Evolutionary conservation across 2,888 invertebrate species (phyloP).

Genomic region (Pterostichus niger): DNA sequence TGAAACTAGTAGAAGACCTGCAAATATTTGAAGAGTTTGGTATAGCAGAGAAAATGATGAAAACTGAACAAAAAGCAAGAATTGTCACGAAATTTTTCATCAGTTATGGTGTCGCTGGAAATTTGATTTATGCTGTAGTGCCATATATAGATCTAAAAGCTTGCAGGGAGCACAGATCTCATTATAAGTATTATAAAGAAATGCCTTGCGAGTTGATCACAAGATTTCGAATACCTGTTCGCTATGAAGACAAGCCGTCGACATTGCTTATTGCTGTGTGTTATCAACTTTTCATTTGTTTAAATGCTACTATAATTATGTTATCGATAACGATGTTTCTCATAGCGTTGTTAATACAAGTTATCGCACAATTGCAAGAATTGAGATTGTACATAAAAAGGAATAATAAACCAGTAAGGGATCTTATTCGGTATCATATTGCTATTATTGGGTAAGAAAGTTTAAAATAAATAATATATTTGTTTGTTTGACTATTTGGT

Average conservation of each 20-base stretch:
- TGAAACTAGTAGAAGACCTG: neutral
- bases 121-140: neutral
- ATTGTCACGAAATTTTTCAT: slow-evolving; percentile 21
- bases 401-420: neutral
- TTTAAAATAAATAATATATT: neutral
- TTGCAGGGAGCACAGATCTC: slow-evolving; percentile 4
- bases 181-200: slow-evolving; percentile 27
- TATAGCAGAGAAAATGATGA: slow-evolving; percentile 1
- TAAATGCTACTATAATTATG: neutral
- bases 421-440: slow-evolving; percentile 42
- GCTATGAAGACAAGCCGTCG: slow-evolving; percentile 32
- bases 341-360: slow-evolving; percentile 31
- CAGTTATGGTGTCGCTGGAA: slow-evolving; percentile 22
- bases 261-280: neutral
- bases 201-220: slow-evolving; percentile 50
- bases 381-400: neutral
- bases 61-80: slow-evolving; percentile 11
- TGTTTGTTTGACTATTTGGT: no score
- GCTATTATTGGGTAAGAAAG: slow-evolving; percentile 43
- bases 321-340: slow-evolving; percentile 27
- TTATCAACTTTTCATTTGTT: slow-evolving; percentile 10
- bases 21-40: slow-evolving; percentile 21
- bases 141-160: slow-evolving; percentile 1
- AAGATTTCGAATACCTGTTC: slow-evolving; percentile 21
- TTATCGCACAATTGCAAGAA: slow-evolving; percentile 18